phyloP scores from a whole-genome alignment of 2,888 invertebrate species.

The Heliconius aoede region DNA sequence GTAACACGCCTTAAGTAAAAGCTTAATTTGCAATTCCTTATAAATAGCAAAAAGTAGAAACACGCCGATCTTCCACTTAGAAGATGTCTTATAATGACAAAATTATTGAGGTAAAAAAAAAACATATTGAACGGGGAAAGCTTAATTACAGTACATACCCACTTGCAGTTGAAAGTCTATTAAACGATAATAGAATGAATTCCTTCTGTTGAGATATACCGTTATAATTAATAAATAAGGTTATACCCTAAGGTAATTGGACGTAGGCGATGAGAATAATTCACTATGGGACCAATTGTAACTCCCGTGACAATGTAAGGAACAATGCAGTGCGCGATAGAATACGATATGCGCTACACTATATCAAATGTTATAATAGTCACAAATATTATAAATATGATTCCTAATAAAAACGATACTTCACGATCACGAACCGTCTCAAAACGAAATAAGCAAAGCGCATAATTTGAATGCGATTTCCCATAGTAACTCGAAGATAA shows the following conservation, averaged over 20 bases:
- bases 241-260: conserved; percentile 56
- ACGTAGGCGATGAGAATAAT: conserved; percentile 63
- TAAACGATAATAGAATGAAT: conserved; percentile 5
- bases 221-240: conserved; percentile 46
- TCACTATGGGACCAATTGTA: conserved; percentile 61
- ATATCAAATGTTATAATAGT: conserved; percentile 51
- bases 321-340: conserved; percentile 56
- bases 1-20: not conserved
- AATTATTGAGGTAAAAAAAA: conserved; percentile 10
- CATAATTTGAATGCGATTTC: conserved; percentile 14
- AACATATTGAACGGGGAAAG: conserved; percentile 16
- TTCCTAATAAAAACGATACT: conserved; percentile 20
- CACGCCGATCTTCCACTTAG: not conserved
- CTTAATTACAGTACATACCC: conserved; percentile 3
- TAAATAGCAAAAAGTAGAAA: not conserved
- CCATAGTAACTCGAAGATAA: conserved; percentile 15
- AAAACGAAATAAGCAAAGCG: conserved; percentile 19
- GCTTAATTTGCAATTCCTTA: not conserved
- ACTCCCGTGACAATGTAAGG: conserved; percentile 59
- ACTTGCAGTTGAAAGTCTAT: not conserved
- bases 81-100: conserved; percentile 8
- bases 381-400: conserved; percentile 56
- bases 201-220: conserved; percentile 29
- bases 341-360: conserved; percentile 30
- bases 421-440: conserved; percentile 1